These are phyloP conservation scores for Falco naumanni DNA, from an alignment of 2,797 vertebrate species.

Conservation along the genomic window DNA sequence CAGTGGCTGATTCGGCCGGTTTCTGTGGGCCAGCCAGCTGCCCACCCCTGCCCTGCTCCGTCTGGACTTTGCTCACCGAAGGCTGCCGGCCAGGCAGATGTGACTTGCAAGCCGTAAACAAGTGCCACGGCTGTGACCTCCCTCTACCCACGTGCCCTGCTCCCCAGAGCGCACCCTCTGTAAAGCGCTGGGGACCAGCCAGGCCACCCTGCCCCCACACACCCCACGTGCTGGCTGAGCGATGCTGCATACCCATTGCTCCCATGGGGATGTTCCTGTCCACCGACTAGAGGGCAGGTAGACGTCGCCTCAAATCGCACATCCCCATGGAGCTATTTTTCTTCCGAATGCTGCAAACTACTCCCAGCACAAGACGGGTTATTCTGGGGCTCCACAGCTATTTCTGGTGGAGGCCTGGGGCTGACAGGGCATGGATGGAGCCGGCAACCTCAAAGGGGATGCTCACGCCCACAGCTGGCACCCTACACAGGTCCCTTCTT, in stretches of 20 bases:
- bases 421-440: not conserved
- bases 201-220: rapidly evolving
- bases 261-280: not conserved
- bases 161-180: not conserved
- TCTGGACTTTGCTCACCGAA: not conserved
- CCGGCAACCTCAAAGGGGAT: not conserved
- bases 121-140: rapidly evolving
- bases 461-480: rapidly evolving
- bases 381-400: not conserved
- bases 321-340: not conserved
- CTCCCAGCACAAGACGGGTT: not conserved
- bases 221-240: rapidly evolving
- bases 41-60: not conserved
- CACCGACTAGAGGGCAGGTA: not conserved
- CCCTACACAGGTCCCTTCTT: not conserved
- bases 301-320: not conserved
- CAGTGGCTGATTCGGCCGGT: not conserved
- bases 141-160: rapidly evolving
- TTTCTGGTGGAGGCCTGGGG: not conserved
- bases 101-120: not conserved
- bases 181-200: not conserved
- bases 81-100: not conserved
- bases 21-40: not conserved
- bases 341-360: not conserved
- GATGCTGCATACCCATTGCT: rapidly evolving